Percentiles rank a stretch among this genome's conserved stretches.
These are phyloP conservation scores for Folsomia manolachei DNA, from an alignment of 2,888 invertebrate species.

Conservation along the genomic window DNA sequence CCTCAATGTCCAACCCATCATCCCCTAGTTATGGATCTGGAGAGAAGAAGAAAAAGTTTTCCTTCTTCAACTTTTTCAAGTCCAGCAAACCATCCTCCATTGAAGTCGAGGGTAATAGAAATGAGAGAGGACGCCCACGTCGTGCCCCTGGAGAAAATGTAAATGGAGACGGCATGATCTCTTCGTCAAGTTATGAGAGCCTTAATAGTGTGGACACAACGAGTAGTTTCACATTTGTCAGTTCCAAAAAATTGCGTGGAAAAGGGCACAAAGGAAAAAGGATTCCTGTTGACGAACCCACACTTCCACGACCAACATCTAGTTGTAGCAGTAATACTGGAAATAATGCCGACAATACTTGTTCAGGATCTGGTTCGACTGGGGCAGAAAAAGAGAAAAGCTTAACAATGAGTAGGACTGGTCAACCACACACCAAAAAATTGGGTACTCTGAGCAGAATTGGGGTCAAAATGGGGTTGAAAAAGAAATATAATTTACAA, in stretches of 20 bases:
- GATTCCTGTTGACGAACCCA: constrained; percentile 41
- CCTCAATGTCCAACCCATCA: too few species aligned
- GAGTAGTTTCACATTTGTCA: constrained; percentile 47
- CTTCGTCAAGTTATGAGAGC: constrained; percentile 41
- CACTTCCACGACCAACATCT: not conserved
- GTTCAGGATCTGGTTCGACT: too few species aligned
- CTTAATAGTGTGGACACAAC: constrained; percentile 46
- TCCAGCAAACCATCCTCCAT: not conserved
- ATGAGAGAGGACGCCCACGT: not conserved
- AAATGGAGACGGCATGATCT: not conserved
- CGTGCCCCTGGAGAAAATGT: not conserved
- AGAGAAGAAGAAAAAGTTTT: constrained; percentile 29
- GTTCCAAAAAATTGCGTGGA: constrained; percentile 38
- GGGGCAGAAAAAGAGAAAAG: too few species aligned
- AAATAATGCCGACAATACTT: not conserved
- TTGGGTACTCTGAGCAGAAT: constrained; percentile 36
- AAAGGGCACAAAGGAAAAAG: constrained; percentile 45
- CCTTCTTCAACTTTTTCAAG: constrained; percentile 29
- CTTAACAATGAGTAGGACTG: constrained; percentile 28
- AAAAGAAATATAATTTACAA: constrained; percentile 50
- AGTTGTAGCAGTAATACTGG: not conserved
- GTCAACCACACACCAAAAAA: not conserved
- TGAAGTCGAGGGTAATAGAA: too few species aligned
- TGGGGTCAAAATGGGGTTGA: constrained; percentile 49
- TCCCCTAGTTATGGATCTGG: constrained; percentile 13